Conservation (phyloP, 2,797 vertebrate species). For the Scolopax bukidnonensis region DNA sequence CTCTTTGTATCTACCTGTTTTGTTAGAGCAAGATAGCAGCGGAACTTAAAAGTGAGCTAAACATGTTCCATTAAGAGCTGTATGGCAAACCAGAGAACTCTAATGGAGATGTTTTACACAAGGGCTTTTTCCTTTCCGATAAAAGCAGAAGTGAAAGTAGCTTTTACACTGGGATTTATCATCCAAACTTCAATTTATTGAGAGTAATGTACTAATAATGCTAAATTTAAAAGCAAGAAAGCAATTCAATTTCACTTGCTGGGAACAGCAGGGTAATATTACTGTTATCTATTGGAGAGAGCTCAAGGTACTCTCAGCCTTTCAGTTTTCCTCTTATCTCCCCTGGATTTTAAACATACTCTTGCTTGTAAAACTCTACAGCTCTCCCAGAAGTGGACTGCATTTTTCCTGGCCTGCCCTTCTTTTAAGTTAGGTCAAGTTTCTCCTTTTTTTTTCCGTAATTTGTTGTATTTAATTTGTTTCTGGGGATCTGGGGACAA, state of each 20-base stretch:
- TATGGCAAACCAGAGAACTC: background rate
- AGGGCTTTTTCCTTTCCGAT: slow-evolving; percentile 1
- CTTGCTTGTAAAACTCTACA: background rate
- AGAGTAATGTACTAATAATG: slow-evolving; percentile 23
- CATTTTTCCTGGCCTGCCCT: background rate
- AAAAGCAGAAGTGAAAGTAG: background rate
- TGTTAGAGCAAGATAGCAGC: background rate
- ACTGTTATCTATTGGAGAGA: slow-evolving; percentile 13
- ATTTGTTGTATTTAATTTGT: background rate
- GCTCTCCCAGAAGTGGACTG: background rate
- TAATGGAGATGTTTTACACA: background rate
- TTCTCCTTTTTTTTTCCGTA: background rate
- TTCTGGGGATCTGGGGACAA: background rate
- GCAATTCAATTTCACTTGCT: slow-evolving; percentile 26
- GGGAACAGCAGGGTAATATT: slow-evolving; percentile 23
- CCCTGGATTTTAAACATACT: background rate
- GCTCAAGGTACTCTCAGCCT: background rate
- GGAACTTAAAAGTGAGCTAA: background rate
- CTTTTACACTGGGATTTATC: slow-evolving; percentile 6
- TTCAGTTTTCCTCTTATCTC: background rate
- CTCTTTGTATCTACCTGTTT: background rate
- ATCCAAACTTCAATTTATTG: slow-evolving; percentile 22
- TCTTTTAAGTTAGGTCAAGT: background rate
- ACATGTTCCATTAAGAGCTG: background rate
- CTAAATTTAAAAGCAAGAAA: slow-evolving; percentile 39